Percentiles rank a stretch among this genome's conserved stretches.
Conservation (phyloP, 2,797 vertebrate genomes). For the Myotis findleyi region DNA sequence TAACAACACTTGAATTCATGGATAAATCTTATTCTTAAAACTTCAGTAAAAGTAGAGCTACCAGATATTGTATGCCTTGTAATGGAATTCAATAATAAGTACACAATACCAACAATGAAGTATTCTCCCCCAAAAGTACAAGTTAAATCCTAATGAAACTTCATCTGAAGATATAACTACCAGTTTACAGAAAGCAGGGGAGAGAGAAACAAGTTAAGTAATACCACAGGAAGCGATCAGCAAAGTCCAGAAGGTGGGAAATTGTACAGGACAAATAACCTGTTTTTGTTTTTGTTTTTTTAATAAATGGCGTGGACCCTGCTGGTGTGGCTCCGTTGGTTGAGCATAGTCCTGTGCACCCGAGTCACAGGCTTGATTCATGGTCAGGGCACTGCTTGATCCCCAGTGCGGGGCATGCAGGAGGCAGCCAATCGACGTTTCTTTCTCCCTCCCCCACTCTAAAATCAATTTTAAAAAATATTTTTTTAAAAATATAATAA, state of each 20-base stretch:
- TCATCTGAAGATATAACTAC: background rate
- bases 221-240: background rate
- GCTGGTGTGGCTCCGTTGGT: no score
- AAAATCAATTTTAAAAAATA: no score
- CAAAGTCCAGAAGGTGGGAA: background rate
- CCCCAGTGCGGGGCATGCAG: no score
- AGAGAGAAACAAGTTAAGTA: background rate
- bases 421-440: no score
- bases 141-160: background rate
- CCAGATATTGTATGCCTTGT: background rate
- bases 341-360: no score
- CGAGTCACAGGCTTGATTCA: no score
- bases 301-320: no score
- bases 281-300: background rate
- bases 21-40: background rate
- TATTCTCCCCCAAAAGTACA: background rate
- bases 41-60: background rate
- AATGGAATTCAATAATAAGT: background rate
- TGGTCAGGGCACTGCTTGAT: no score
- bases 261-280: background rate
- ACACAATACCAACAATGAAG: no score
- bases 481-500: background rate
- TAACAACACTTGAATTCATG: background rate
- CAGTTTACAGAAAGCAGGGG: background rate
- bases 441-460: no score